phyloP scores from a whole-genome alignment of 2,113 vertebrate species.

The Halcyon malimbica region DNA sequence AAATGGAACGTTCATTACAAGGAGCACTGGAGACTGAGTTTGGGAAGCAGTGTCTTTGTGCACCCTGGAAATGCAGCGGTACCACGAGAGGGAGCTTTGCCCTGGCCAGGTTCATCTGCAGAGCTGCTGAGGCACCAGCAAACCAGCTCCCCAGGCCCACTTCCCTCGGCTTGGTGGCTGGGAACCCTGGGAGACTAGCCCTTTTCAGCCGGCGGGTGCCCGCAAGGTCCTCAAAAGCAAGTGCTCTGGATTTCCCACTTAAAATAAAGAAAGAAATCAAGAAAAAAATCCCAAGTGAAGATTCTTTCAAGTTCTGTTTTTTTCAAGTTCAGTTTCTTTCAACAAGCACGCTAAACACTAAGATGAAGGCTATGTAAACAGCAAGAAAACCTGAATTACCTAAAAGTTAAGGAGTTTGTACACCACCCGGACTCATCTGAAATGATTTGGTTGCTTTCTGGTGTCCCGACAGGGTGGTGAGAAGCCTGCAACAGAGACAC shows the following conservation, averaged over 20 bases:
- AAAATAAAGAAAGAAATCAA: background rate
- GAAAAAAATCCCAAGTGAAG: no score
- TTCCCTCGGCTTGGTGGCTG: rapidly evolving
- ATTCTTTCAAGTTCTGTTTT: background rate
- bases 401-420: background rate
- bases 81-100: constrained; percentile 40
- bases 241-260: background rate
- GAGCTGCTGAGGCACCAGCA: background rate
- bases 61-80: background rate
- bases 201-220: background rate
- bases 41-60: background rate
- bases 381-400: background rate
- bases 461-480: background rate
- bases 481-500: background rate
- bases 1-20: rapidly evolving
- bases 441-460: background rate
- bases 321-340: background rate
- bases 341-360: background rate
- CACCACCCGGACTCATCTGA: background rate
- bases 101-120: background rate
- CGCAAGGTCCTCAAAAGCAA: background rate
- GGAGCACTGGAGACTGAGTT: background rate
- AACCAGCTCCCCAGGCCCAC: background rate
- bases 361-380: background rate
- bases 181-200: background rate